phyloP scores from a whole-genome alignment of 2,888 invertebrate genomes.

The Drosophila vallismaia region DNA sequence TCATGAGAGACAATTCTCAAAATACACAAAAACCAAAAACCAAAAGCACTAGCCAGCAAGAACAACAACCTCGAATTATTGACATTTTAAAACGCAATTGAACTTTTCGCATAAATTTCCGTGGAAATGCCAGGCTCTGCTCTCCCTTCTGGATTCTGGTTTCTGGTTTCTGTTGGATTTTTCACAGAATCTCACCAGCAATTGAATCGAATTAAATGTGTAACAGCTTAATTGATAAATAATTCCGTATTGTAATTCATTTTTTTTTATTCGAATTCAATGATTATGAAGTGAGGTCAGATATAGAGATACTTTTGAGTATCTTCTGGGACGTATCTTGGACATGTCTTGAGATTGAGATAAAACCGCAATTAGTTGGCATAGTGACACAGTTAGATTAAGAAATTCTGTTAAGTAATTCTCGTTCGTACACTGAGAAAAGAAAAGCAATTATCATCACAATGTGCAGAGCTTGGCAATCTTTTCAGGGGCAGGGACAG shows the following conservation, averaged over 20 bases:
- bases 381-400: constrained; percentile 31
- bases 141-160: too few relatives aligned
- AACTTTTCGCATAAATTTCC: constrained; percentile 74
- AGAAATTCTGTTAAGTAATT: not conserved
- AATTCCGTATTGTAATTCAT: constrained; percentile 53
- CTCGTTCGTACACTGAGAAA: not conserved
- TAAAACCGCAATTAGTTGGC: constrained; percentile 7
- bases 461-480: constrained; percentile 33
- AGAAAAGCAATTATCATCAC: not conserved
- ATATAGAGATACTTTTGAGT: too few relatives aligned
- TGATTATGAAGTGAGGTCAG: too few relatives aligned
- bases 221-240: constrained; percentile 72
- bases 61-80: constrained; percentile 64
- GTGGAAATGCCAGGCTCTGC: not conserved
- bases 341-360: not conserved
- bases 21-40: constrained; percentile 17
- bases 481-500: constrained; percentile 50
- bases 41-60: constrained; percentile 16
- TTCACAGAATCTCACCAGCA: constrained; percentile 8
- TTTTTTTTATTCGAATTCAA: too few relatives aligned
- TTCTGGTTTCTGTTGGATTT: not conserved
- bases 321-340: too few relatives aligned
- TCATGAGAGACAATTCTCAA: constrained; percentile 60
- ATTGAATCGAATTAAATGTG: constrained; percentile 67
- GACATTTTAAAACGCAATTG: constrained; percentile 75